Evolutionary conservation across 2,797 vertebrate genomes (phyloP).

Genomic region (Malacoctenus gilli): DNA sequence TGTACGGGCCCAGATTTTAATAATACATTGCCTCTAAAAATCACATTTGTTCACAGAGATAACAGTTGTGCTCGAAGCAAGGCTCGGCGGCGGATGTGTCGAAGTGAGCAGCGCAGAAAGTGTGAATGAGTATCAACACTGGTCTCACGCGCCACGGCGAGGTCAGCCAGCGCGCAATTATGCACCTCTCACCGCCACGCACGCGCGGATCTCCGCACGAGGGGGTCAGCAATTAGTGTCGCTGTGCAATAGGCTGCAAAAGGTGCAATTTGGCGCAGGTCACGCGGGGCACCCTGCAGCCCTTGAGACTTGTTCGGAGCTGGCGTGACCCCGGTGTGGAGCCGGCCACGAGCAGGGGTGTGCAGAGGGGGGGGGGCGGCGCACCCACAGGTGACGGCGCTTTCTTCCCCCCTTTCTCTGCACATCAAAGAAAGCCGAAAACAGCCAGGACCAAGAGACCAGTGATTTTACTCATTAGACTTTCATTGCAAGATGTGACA

Average conservation of each 20-base stretch:
- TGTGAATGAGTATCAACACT: conserved; percentile 15
- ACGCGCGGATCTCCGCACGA: background rate
- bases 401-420: conserved; percentile 30
- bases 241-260: conserved; percentile 34
- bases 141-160: conserved; percentile 19
- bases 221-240: conserved; percentile 27
- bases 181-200: background rate
- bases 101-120: conserved; percentile 22
- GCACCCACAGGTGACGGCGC: conserved; percentile 25
- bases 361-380: conserved; percentile 13
- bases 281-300: conserved; percentile 13
- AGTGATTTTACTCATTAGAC: conserved; percentile 16
- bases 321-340: conserved; percentile 24
- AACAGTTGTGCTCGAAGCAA: conserved; percentile 8
- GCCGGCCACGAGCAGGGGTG: conserved; percentile 15
- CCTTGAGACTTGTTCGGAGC: conserved; percentile 15
- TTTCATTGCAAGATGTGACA: conserved; percentile 20
- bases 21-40: conserved; percentile 39
- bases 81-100: conserved; percentile 3
- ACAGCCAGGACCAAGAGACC: background rate
- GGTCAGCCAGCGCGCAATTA: conserved; percentile 20
- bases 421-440: conserved; percentile 7
- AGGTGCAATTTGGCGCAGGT: conserved; percentile 41
- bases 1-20: conserved; percentile 35
- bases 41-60: conserved; percentile 22